Percentiles rank a stretch among this genome's conserved stretches.
Conservation (phyloP, 2,797 vertebrate genomes). For the Cirrhinus mrigala region DNA sequence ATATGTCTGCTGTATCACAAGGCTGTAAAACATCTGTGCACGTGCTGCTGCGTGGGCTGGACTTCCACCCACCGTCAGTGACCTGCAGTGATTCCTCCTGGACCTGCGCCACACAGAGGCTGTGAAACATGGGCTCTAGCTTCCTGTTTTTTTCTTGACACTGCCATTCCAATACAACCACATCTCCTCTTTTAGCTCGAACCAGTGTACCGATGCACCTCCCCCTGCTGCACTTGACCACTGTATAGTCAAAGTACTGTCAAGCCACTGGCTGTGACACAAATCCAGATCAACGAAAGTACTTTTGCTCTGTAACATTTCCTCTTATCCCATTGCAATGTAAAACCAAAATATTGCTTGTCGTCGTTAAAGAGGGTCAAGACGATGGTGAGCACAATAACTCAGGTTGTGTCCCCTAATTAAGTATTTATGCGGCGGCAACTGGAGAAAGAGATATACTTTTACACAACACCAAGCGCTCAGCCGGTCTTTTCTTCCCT, state of each 20-base stretch:
- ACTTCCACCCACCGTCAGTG: conserved; percentile 45
- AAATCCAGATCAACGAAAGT: conserved; percentile 67
- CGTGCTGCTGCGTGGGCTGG: conserved; percentile 49
- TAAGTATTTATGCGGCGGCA: conserved; percentile 78
- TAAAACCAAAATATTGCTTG: conserved; percentile 69
- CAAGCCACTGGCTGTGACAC: conserved; percentile 68
- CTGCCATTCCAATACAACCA: conserved; percentile 64
- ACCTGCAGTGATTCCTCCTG: conserved; percentile 53
- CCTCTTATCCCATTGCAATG: conserved; percentile 66
- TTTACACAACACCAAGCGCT: conserved; percentile 77
- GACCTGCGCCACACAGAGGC: conserved; percentile 46
- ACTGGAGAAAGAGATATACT: conserved; percentile 71
- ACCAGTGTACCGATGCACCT: conserved; percentile 57
- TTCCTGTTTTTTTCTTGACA: conserved; percentile 42
- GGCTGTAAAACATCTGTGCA: conserved; percentile 57
- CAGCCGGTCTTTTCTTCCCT: conserved; percentile 51
- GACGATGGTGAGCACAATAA: conserved; percentile 67
- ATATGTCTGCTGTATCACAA: conserved; percentile 34
- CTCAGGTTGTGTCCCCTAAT: conserved; percentile 75
- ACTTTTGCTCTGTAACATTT: conserved; percentile 67
- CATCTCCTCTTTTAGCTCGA: conserved; percentile 67
- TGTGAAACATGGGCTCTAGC: conserved; percentile 25
- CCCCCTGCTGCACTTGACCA: conserved; percentile 73
- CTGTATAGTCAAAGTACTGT: conserved; percentile 67
- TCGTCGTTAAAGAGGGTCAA: conserved; percentile 77